Evolutionary conservation across 2,797 vertebrate species (phyloP).

Genomic region (Helarctos malayanus): DNA sequence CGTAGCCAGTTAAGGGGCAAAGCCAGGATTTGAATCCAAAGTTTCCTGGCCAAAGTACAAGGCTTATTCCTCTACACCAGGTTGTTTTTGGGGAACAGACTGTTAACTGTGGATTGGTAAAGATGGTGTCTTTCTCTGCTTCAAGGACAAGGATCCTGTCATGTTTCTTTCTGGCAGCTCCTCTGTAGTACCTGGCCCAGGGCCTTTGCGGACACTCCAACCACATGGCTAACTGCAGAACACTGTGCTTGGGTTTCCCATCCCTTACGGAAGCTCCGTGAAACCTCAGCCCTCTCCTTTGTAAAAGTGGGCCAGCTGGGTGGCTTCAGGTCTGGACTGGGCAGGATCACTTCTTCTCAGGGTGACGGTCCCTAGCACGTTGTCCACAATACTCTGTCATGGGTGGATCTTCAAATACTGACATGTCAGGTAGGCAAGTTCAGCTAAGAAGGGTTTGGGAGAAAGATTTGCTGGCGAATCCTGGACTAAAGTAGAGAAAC

Average conservation of each 20-base stretch:
- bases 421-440: neutral
- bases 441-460: neutral
- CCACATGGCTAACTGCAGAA: fast-evolving
- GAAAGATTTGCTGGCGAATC: neutral
- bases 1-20: neutral
- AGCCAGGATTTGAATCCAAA: neutral
- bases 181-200: neutral
- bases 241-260: too few relatives aligned
- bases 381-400: neutral
- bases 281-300: too few relatives aligned
- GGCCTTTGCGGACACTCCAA: neutral
- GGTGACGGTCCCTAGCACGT: neutral
- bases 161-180: neutral
- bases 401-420: neutral
- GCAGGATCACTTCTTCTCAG: neutral
- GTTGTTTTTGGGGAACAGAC: neutral
- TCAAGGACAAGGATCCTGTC: neutral
- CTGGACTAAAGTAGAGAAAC: neutral
- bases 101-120: neutral
- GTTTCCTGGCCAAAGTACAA: neutral
- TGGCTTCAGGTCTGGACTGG: neutral
- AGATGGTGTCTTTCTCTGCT: neutral
- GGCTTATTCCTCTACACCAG: neutral
- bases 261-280: fast-evolving
- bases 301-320: neutral